Conservation (phyloP, 2,888 invertebrate species). For the Ormyrus labotus region DNA sequence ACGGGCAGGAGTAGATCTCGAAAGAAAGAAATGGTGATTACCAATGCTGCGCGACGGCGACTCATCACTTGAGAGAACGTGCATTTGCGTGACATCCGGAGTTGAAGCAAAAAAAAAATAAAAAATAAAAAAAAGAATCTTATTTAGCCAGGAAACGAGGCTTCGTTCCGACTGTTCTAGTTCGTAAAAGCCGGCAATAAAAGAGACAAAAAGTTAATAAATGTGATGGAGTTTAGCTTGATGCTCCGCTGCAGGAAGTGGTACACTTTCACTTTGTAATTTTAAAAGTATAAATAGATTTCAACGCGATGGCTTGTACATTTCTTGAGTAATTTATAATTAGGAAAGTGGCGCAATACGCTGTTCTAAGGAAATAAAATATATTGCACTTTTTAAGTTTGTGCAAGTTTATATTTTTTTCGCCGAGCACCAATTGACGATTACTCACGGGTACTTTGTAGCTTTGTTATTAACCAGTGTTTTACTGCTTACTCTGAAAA, state of each 20-base stretch:
- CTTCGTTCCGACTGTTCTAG: not conserved
- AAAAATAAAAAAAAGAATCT: not conserved
- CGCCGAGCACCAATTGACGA: too few relatives aligned
- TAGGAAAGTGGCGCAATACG: too few relatives aligned
- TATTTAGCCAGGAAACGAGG: not conserved
- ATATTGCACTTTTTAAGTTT: too few relatives aligned
- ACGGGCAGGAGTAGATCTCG: too few relatives aligned
- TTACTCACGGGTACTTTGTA: too few relatives aligned
- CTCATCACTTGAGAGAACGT: constrained; percentile 22
- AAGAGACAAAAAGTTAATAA: not conserved
- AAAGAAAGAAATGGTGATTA: not conserved
- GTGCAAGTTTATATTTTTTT: too few relatives aligned
- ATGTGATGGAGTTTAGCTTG: not conserved
- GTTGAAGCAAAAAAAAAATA: constrained; percentile 4
- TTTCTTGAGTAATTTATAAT: too few relatives aligned
- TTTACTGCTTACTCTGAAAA: too few relatives aligned
- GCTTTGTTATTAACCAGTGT: too few relatives aligned
- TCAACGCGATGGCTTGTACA: too few relatives aligned
- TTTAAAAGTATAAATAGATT: not conserved
- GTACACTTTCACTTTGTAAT: not conserved
- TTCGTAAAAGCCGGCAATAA: not conserved
- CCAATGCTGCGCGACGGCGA: not conserved
- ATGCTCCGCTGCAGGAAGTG: not conserved
- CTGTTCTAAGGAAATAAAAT: too few relatives aligned
- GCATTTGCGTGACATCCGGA: not conserved